phyloP scores from a whole-genome alignment of 2,797 vertebrate species.

The Pipistrellus pygmaeus region DNA sequence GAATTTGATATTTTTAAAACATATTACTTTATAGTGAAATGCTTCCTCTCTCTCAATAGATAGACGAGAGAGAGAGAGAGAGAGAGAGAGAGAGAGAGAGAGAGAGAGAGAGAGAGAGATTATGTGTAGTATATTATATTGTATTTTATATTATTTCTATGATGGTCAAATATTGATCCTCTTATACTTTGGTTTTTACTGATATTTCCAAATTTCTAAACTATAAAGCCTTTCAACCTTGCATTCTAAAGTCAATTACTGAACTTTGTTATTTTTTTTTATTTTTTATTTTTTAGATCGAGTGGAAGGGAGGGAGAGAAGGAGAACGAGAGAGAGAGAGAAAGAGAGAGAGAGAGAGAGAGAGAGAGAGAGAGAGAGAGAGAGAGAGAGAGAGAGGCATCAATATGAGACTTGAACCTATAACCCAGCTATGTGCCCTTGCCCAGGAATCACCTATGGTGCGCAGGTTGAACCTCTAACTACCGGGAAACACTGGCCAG shows the following conservation, averaged over 20 bases:
- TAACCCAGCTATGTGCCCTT: too few relatives aligned
- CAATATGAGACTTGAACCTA: too few relatives aligned
- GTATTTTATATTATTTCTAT: not conserved
- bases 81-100: not conserved
- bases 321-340: too few relatives aligned
- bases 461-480: too few relatives aligned
- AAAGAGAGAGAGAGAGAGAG: too few relatives aligned
- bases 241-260: not conserved
- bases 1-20: not conserved
- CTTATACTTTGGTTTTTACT: not conserved
- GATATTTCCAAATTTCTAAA: not conserved
- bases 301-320: too few relatives aligned
- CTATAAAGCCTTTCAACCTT: not conserved
- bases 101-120: not conserved
- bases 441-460: too few relatives aligned
- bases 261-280: not conserved
- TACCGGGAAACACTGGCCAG: too few relatives aligned
- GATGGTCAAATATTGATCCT: not conserved
- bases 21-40: not conserved
- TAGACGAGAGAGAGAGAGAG: not conserved
- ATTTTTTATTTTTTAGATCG: not conserved
- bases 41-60: not conserved
- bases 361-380: too few relatives aligned
- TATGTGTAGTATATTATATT: not conserved
- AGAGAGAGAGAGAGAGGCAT: not conserved